phyloP scores from a whole-genome alignment of 35 echinoderm and acorn worm species.

The Apostichopus parvimensis region DNA sequence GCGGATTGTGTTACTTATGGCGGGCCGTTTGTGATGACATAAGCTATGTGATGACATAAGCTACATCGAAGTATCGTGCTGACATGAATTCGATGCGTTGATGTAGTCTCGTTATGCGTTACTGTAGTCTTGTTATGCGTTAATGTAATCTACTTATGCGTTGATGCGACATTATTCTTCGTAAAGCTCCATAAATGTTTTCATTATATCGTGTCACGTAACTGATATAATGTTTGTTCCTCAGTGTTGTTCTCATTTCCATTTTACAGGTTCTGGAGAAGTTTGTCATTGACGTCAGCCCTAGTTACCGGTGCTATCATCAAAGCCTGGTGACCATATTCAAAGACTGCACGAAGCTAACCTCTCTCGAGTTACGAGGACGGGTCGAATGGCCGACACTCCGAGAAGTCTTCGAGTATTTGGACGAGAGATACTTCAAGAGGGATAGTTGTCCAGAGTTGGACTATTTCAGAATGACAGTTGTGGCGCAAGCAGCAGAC shows the following conservation, averaged over 20 bases:
- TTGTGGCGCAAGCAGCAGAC: conserved; percentile 41
- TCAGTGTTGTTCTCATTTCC: neutral
- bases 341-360: conserved; percentile 53
- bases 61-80: too few relatives aligned
- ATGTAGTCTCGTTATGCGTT: too few relatives aligned
- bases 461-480: conserved; percentile 62
- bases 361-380: conserved; percentile 65
- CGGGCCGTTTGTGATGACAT: too few relatives aligned
- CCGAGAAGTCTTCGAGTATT: conserved; percentile 71
- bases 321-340: conserved; percentile 63
- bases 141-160: too few relatives aligned
- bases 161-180: too few relatives aligned
- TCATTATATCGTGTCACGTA: too few relatives aligned
- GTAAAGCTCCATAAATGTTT: too few relatives aligned
- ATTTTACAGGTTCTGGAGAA: conserved; percentile 53
- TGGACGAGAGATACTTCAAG: conserved; percentile 65
- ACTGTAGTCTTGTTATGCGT: too few relatives aligned
- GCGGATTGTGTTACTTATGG: too few relatives aligned
- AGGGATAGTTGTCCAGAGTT: conserved; percentile 42
- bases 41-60: too few relatives aligned
- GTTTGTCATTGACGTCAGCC: conserved; percentile 68
- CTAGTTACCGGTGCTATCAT: conserved; percentile 69
- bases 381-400: conserved; percentile 65
- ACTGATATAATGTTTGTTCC: neutral
- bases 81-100: too few relatives aligned